phyloP scores from a whole-genome alignment of 2,113 vertebrate genomes.

The Acrocephalus arundinaceus region DNA sequence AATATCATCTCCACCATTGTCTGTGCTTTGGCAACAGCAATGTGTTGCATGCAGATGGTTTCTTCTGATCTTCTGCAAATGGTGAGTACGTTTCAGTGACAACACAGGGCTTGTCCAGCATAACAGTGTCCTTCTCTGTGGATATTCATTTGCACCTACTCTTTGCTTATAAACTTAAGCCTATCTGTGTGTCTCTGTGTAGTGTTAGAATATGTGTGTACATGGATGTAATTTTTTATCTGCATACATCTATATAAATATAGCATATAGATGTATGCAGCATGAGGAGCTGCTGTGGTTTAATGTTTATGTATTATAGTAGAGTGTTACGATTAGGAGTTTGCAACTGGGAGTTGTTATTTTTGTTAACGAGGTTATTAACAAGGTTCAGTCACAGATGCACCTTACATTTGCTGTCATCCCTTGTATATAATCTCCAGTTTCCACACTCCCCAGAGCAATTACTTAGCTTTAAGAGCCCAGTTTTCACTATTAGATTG shows the following conservation, averaged over 20 bases:
- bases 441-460: neutral
- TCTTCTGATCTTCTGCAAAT: conserved; percentile 96
- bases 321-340: neutral
- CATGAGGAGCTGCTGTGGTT: neutral
- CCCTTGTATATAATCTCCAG: neutral
- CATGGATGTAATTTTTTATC: neutral
- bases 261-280: neutral
- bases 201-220: neutral
- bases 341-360: neutral
- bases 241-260: neutral
- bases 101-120: neutral
- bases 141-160: neutral
- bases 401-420: neutral
- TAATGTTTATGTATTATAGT: neutral
- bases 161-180: neutral
- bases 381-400: neutral
- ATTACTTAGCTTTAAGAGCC: neutral
- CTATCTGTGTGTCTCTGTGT: neutral
- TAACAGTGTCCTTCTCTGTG: neutral
- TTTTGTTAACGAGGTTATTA: neutral
- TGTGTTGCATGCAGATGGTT: conserved; percentile 99
- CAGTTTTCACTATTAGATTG: neutral
- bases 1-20: conserved; percentile 98
- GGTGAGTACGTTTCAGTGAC: conserved; percentile 80
- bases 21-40: conserved; percentile 94